Percentiles rank a stretch among this genome's conserved stretches.
Evolutionary conservation across 2,888 invertebrate species (phyloP).

Genomic region (Rutpela maculata): DNA sequence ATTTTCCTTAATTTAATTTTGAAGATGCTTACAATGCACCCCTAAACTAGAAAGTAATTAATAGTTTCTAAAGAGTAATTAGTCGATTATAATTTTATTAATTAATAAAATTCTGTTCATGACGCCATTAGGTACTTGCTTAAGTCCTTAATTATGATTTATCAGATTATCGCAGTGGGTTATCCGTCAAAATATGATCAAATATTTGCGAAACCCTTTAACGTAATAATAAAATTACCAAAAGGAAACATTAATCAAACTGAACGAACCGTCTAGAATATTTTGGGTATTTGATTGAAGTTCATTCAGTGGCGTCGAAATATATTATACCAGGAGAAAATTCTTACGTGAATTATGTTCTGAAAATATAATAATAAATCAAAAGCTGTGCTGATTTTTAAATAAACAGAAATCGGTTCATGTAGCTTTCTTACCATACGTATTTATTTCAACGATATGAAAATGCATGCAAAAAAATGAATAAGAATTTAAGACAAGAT

Average conservation of each 20-base stretch:
- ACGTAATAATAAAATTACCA: conserved; percentile 38
- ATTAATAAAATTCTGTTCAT: conserved; percentile 40
- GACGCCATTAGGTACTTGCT: conserved; percentile 38
- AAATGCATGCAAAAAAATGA: no score
- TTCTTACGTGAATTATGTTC: not conserved
- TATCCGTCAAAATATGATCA: conserved; percentile 44
- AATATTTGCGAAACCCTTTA: conserved; percentile 41
- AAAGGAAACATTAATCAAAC: conserved; percentile 42
- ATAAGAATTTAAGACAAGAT: no score
- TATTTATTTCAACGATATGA: no score
- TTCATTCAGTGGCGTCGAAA: conserved; percentile 12
- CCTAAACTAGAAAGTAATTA: conserved; percentile 15
- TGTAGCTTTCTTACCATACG: no score
- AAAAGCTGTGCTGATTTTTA: not conserved
- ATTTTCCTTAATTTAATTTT: conserved; percentile 3
- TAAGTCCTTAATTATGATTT: conserved; percentile 38
- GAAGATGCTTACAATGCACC: conserved; percentile 1
- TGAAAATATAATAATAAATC: not conserved
- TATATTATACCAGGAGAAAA: conserved; percentile 1
- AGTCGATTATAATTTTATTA: conserved; percentile 43
- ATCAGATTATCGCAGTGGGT: conserved; percentile 41
- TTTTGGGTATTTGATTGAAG: conserved; percentile 35
- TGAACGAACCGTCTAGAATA: conserved; percentile 25
- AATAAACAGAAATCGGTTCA: not conserved
- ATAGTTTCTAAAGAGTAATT: conserved; percentile 37